Percentiles rank a stretch among this genome's conserved stretches.
phyloP scores from a whole-genome alignment of 2,888 invertebrate genomes.

The Gnatocerus cornutus region DNA sequence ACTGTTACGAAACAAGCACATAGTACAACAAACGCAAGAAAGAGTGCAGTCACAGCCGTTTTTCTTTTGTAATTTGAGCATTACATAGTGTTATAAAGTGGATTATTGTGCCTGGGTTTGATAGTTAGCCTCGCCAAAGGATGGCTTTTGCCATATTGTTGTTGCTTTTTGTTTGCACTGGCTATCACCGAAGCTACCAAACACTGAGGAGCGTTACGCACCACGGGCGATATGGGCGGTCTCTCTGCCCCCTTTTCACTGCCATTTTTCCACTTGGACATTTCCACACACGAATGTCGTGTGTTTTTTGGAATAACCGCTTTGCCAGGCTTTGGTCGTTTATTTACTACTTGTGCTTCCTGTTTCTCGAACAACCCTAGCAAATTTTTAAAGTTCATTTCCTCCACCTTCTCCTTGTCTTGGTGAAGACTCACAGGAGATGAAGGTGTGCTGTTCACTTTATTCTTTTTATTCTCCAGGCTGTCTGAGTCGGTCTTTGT shows the following conservation, averaged over 20 bases:
- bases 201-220: conserved; percentile 63
- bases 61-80: conserved; percentile 62
- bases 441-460: conserved; percentile 75
- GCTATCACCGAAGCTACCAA: conserved; percentile 80
- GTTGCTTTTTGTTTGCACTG: conserved; percentile 80
- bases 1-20: conserved; percentile 43
- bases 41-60: conserved; percentile 64
- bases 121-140: conserved; percentile 90
- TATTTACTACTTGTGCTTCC: conserved; percentile 60
- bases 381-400: conserved; percentile 82
- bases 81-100: conserved; percentile 94
- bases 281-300: conserved; percentile 67
- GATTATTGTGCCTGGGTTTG: conserved; percentile 85
- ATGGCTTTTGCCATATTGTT: conserved; percentile 94
- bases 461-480: conserved; percentile 62
- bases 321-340: conserved; percentile 54
- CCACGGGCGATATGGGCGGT: conserved; percentile 50
- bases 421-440: conserved; percentile 78
- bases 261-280: conserved; percentile 59
- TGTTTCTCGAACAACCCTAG: conserved; percentile 82
- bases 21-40: conserved; percentile 51
- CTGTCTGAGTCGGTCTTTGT: conserved; percentile 65
- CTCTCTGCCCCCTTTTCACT: conserved; percentile 29
- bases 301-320: conserved; percentile 53
- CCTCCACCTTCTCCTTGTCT: conserved; percentile 71